Evolutionary conservation across 2,113 vertebrate species (phyloP).

Genomic region (Circaetus cinerascens): DNA sequence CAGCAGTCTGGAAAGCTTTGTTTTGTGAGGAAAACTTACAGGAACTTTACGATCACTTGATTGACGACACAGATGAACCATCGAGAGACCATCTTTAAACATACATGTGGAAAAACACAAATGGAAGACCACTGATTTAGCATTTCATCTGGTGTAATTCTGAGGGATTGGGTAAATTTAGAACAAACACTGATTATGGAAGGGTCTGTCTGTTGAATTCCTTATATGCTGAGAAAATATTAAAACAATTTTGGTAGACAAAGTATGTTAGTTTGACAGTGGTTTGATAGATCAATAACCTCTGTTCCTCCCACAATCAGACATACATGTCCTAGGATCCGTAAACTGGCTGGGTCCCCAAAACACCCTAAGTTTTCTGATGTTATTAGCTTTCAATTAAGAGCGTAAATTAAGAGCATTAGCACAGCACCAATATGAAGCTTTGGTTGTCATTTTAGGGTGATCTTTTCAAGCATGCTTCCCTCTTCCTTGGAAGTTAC

Average conservation of each 20-base stretch:
- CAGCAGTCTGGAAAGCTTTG: not conserved
- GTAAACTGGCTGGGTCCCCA: not conserved
- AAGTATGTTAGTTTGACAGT: not conserved
- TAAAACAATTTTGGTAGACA: not conserved
- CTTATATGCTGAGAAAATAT: not conserved
- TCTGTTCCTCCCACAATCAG: not conserved
- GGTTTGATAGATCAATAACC: not conserved
- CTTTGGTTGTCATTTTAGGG: not conserved
- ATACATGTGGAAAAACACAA: not conserved
- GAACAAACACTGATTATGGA: not conserved
- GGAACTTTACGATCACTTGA: not conserved
- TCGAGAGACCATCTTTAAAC: not conserved
- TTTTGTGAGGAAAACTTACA: not conserved
- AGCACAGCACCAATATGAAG: not conserved
- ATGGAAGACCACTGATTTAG: not conserved
- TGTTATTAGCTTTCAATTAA: not conserved
- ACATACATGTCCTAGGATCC: not conserved
- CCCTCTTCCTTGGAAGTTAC: not conserved
- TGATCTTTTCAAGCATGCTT: not conserved
- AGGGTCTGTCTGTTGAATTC: not conserved
- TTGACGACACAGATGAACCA: not conserved
- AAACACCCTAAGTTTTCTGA: not conserved
- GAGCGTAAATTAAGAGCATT: not conserved
- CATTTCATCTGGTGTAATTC: not conserved
- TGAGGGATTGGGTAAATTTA: not conserved